Evolutionary conservation across 2,797 vertebrate genomes (phyloP).

Genomic region (Halcyon chelicuti): DNA sequence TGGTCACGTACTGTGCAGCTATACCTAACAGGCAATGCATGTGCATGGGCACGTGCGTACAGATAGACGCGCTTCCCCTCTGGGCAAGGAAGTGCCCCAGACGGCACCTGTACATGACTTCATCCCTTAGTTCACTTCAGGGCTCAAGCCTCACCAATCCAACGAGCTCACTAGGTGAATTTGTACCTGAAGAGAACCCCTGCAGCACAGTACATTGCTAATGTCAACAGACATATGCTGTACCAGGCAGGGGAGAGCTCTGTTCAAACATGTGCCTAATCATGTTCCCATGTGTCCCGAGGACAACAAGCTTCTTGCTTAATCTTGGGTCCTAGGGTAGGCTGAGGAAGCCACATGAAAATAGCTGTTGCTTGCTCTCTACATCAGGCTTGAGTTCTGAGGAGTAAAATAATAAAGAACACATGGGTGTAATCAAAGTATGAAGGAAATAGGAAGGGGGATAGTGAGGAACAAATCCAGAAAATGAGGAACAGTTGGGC

Average conservation of each 20-base stretch:
- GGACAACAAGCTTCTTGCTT: not conserved
- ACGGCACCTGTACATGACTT: not conserved
- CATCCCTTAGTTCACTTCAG: not conserved
- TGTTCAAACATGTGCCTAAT: accelerated
- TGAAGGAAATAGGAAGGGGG: constrained; percentile 27
- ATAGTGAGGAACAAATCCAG: constrained; percentile 40
- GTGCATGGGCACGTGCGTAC: accelerated
- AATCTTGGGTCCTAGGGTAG: not conserved
- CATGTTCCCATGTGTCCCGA: not conserved
- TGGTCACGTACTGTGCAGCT: not conserved
- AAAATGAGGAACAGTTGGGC: constrained; percentile 60
- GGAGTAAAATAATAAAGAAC: constrained; percentile 32
- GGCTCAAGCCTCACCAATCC: not conserved
- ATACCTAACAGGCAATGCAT: not conserved
- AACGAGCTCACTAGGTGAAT: not conserved
- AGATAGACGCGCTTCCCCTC: not conserved
- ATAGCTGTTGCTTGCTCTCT: not conserved
- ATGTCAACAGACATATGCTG: not conserved
- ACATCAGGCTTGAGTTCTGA: constrained; percentile 25
- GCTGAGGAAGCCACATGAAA: not conserved
- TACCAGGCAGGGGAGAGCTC: not conserved
- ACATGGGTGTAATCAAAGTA: constrained; percentile 65
- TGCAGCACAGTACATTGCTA: not conserved
- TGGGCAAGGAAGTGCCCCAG: not conserved
- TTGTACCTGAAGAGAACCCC: not conserved